Percentiles rank a stretch among this genome's conserved stretches.
Evolutionary conservation across 1,140 invertebrate genomes (phyloP).

Genomic region (Drosophila persimilis): DNA sequence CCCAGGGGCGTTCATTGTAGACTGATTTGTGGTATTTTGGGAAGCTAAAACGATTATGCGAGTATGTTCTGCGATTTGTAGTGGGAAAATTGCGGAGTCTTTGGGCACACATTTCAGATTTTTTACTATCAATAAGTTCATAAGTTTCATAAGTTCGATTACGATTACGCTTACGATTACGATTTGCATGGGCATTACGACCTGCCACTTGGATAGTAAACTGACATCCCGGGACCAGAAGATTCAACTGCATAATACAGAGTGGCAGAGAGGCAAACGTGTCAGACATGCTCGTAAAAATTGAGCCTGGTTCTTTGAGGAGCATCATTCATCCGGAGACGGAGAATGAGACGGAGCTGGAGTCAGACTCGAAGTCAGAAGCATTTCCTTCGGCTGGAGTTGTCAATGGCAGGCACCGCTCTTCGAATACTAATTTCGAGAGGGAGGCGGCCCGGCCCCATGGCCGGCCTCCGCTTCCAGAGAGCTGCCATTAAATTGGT

Average conservation of each 20-base stretch:
- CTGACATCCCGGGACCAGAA: background rate
- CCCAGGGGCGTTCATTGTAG: no score
- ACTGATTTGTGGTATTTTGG: no score
- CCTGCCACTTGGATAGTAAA: slow-evolving; percentile 29
- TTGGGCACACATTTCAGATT: no score
- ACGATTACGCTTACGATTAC: background rate
- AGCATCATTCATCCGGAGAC: slow-evolving; percentile 51
- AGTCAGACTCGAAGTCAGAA: slow-evolving; percentile 3
- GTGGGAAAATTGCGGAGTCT: no score
- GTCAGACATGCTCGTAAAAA: slow-evolving; percentile 53
- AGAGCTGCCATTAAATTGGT: slow-evolving; percentile 73
- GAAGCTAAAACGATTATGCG: no score
- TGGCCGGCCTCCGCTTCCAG: background rate
- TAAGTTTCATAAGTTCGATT: no score
- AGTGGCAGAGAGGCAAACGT: slow-evolving; percentile 30
- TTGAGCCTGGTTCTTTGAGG: slow-evolving; percentile 3
- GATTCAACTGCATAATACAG: slow-evolving; percentile 21
- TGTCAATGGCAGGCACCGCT: slow-evolving; percentile 15
- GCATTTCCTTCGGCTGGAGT: slow-evolving; percentile 24
- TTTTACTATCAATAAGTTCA: no score
- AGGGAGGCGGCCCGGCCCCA: background rate
- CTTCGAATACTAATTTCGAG: slow-evolving; percentile 62
- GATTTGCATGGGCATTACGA: slow-evolving; percentile 24
- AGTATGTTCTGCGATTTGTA: no score
- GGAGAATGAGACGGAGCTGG: slow-evolving; percentile 1